Conservation (phyloP, 2,797 vertebrate species). For the Hemitrygon akajei region DNA sequence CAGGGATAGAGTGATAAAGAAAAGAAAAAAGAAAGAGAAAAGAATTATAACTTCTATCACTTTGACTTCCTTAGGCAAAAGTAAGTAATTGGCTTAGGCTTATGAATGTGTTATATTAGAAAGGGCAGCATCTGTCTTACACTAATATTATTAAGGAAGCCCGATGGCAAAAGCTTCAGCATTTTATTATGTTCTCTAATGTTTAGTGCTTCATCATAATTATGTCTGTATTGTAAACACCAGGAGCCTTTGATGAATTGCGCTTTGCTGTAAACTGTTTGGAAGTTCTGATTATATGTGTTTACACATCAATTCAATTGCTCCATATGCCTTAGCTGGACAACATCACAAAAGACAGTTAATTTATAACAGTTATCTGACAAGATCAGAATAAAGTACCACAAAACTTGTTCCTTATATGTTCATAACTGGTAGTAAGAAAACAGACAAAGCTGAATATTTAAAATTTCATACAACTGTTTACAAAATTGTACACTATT, state of each 20-base stretch:
- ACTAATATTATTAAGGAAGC: background rate
- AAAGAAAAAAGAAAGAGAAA: background rate
- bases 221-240: background rate
- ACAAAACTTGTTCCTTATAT: background rate
- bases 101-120: background rate
- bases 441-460: background rate
- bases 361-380: background rate
- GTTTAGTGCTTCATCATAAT: background rate
- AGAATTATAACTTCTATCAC: background rate
- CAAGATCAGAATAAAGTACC: background rate
- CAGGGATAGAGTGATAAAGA: background rate
- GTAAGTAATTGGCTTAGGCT: background rate
- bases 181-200: slow-evolving; percentile 5
- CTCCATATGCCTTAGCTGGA: background rate
- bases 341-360: background rate
- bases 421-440: background rate
- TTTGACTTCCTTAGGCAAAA: background rate
- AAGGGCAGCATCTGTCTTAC: background rate
- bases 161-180: background rate
- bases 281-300: background rate
- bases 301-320: slow-evolving; percentile 2
- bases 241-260: background rate
- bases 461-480: background rate
- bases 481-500: background rate
- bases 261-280: background rate